These are phyloP conservation scores for Phataginus tetradactyla DNA, from an alignment of 2,797 vertebrate species.

Conservation along the genomic window DNA sequence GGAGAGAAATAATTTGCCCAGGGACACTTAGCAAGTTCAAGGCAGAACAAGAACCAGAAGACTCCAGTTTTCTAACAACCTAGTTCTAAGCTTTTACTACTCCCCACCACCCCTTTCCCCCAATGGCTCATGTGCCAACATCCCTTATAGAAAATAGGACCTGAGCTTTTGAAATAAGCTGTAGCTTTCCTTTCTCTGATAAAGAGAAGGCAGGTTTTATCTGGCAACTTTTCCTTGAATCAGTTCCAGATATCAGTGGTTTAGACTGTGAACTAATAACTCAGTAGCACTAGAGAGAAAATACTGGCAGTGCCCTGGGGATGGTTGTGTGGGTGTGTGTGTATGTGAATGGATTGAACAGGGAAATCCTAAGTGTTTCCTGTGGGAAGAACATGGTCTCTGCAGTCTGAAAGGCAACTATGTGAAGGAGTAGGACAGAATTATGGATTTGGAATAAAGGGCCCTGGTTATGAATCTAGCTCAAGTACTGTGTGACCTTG, in stretches of 20 bases:
- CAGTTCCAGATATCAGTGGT: background rate
- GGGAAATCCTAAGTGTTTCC: background rate
- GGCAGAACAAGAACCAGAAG: background rate
- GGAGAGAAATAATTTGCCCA: background rate
- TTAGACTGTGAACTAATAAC: background rate
- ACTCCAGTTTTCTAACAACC: background rate
- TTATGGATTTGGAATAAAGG: background rate
- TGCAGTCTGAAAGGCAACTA: background rate
- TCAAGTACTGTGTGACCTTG: background rate
- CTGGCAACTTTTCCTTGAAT: constrained; percentile 13
- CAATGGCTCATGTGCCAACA: background rate
- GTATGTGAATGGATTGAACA: background rate
- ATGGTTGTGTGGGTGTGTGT: background rate
- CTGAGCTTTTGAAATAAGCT: background rate
- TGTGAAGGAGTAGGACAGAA: background rate
- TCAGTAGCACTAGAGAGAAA: background rate
- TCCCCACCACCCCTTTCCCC: accelerated
- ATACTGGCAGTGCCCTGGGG: background rate
- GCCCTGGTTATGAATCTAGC: background rate
- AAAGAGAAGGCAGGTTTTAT: background rate
- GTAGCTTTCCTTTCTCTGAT: constrained; percentile 28
- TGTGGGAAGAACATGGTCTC: background rate
- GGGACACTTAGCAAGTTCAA: constrained; percentile 4
- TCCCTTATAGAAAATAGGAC: background rate
- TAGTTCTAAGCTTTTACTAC: background rate